Conservation (phyloP, 2,888 invertebrate species). For the Rhabditoides inermis region DNA sequence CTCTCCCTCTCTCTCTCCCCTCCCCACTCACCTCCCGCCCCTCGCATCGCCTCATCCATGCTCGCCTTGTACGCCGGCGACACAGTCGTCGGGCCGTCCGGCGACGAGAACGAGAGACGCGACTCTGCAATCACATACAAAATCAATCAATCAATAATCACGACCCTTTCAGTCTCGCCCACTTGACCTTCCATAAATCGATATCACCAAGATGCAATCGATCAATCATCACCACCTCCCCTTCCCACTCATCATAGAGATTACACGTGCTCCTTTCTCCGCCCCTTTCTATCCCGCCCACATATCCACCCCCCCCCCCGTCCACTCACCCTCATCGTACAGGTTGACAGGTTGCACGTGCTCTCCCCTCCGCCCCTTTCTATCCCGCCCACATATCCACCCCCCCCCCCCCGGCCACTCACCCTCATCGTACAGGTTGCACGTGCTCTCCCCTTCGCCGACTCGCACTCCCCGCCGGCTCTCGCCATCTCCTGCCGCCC, state of each 20-base stretch:
- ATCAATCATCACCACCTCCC: too few relatives aligned
- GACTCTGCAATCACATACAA: too few relatives aligned
- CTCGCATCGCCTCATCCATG: constrained; percentile 28
- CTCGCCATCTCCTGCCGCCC: constrained; percentile 2
- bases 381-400: too few relatives aligned
- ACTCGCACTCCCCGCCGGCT: constrained; percentile 13
- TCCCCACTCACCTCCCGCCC: not conserved
- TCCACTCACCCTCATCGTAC: constrained; percentile 17
- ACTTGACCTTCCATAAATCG: too few relatives aligned
- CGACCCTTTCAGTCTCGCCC: too few relatives aligned
- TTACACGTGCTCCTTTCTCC: constrained; percentile 27
- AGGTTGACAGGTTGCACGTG: constrained; percentile 12
- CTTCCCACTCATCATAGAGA: constrained; percentile 9
- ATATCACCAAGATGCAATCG: too few relatives aligned
- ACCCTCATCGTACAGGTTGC: constrained; percentile 20
- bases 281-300: too few relatives aligned
- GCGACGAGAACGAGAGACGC: not conserved
- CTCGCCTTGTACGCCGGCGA: constrained; percentile 26
- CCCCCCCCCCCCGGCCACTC: too few relatives aligned
- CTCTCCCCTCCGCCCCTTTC: too few relatives aligned
- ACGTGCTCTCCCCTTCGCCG: constrained; percentile 10
- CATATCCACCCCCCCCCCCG: constrained; percentile 5
- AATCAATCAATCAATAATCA: too few relatives aligned
- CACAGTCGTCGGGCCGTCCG: constrained; percentile 9
- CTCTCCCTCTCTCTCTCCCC: not conserved